Conservation (phyloP, 2,888 invertebrate genomes). For the Xanthorhoe spadicearia region DNA sequence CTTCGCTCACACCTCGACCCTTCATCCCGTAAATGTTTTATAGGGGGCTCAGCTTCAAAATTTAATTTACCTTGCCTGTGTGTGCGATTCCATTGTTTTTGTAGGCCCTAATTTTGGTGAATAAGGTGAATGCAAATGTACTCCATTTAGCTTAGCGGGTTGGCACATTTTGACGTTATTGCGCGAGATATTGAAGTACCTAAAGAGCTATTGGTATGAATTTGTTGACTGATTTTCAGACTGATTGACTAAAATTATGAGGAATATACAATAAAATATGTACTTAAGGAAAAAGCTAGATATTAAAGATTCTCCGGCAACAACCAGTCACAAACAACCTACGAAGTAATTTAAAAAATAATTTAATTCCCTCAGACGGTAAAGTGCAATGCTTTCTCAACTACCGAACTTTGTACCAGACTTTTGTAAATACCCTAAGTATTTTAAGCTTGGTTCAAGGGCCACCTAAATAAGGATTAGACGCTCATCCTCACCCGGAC, state of each 20-base stretch:
- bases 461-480: slow-evolving; percentile 43
- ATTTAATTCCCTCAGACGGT: not conserved
- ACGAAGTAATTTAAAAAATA: not conserved
- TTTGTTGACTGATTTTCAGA: no score
- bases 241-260: no score
- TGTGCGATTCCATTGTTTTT: slow-evolving; percentile 64
- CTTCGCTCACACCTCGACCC: slow-evolving; percentile 29
- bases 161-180: slow-evolving; percentile 13
- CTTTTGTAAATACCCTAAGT: slow-evolving; percentile 20
- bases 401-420: slow-evolving; percentile 14
- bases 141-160: slow-evolving; percentile 11
- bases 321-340: not conserved
- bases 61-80: slow-evolving; percentile 63
- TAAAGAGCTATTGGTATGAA: not conserved
- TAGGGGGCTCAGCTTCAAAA: slow-evolving; percentile 68
- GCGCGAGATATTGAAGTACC: not conserved
- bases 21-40: slow-evolving; percentile 62
- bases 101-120: slow-evolving; percentile 51
- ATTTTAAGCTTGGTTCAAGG: slow-evolving; percentile 36
- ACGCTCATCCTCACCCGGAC: slow-evolving; percentile 23
- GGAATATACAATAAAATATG: no score
- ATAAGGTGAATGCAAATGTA: slow-evolving; percentile 18
- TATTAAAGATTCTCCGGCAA: not conserved
- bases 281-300: no score
- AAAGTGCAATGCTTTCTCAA: slow-evolving; percentile 5